Base-by-base conservation (phyloP, 2,113 vertebrate genomes). In the Rhegmatorhina hoffmannsi region DNA sequence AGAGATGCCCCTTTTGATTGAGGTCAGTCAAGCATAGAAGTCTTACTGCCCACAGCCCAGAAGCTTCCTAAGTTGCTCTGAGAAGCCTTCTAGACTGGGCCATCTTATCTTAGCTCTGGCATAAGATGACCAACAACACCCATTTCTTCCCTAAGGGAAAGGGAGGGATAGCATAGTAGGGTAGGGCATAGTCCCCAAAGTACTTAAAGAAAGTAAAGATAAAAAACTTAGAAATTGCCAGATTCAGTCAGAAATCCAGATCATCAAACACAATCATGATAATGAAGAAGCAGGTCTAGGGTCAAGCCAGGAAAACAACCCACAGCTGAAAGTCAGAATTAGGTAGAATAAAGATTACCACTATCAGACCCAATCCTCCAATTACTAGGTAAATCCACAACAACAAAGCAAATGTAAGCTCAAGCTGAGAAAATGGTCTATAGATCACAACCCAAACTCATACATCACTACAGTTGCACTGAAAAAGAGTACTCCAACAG, bases 371-470 rank as follows among this genome's bases (percentile, higher is more conserved):
- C 3, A 76, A 18, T 17, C 5, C 40, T 78, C 26, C 1, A 29
- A 3, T 11, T 14, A 5, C 11, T 25, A 40, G 10, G 3, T 5
- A 60, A 16, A 24, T 2, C 25, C 4, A 38, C 16, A 79, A 15
- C 3, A 75, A 3, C 3, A 18, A 70, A 4, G 0, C 7, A 82
- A 4, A 38, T 3, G 2, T 0, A 26, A 46, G 5, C 1, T 4
- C 8, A n/a, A 69, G 7, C 17, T 44, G 2, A 59, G 23, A 62
- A 92, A 44, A 6, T 1, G 36, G 2, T 3, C 50, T 3, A 11
- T 6, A 49, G 1, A 21, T 9, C 4, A 21, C 3, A 63, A 7
- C 7, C 10, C 3, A 69, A 23, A 53, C 17, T 21, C 4, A 28
- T 3, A 13, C 2, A 29, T 4, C 7, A 40, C 3, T 36, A 58